These are phyloP conservation scores for Teleiodes luculella DNA, from an alignment of 2,888 invertebrate genomes.

Conservation along the genomic window DNA sequence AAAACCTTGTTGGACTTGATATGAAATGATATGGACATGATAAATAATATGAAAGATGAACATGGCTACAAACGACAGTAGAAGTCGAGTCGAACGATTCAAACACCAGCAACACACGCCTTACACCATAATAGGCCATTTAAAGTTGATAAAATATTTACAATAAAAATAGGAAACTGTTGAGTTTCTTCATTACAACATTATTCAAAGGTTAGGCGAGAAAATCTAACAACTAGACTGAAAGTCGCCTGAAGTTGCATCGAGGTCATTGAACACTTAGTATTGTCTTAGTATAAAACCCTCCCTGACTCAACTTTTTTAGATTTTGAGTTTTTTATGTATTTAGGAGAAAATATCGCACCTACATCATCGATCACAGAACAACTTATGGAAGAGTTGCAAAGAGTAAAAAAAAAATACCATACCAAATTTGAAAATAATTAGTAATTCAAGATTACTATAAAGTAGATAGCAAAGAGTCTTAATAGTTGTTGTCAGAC, in stretches of 20 bases:
- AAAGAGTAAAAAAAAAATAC: too few relatives aligned
- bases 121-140: constrained; percentile 70
- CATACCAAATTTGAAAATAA: too few relatives aligned
- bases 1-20: not conserved
- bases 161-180: constrained; percentile 69
- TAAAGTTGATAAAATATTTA: constrained; percentile 72
- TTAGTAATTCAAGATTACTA: too few relatives aligned
- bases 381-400: too few relatives aligned
- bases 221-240: constrained; percentile 68
- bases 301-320: too few relatives aligned
- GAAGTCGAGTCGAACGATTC: constrained; percentile 62
- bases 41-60: constrained; percentile 30
- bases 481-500: too few relatives aligned
- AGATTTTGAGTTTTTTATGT: too few relatives aligned
- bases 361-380: too few relatives aligned
- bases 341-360: too few relatives aligned
- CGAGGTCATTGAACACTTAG: constrained; percentile 8
- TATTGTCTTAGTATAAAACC: not conserved
- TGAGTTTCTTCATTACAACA: constrained; percentile 62
- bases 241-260: constrained; percentile 31
- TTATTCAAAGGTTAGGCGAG: constrained; percentile 71
- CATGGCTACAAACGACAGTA: constrained; percentile 38
- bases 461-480: too few relatives aligned
- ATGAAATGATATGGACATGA: constrained; percentile 10
- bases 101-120: constrained; percentile 67